Evolutionary conservation across 2,113 vertebrate genomes (phyloP), one percentile per base, ranked within the genome.

Genomic region (Mus spicilegus): DNA sequence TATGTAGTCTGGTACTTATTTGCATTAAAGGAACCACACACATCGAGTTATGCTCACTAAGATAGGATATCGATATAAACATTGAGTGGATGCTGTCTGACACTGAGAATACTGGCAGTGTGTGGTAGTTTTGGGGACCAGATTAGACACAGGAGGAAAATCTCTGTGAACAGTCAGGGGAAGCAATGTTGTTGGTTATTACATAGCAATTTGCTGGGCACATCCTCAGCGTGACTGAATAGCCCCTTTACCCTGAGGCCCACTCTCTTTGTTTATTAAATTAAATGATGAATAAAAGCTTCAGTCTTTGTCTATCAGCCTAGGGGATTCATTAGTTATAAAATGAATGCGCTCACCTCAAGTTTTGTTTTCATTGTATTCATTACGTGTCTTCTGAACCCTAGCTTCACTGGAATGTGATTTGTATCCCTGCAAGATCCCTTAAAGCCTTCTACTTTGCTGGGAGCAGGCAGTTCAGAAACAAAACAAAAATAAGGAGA

Each of bases 281-380:
- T 98, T 98, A 96, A 98, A 97, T 95, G 95, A 98, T 97, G 96
- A 97, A 98, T 96, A 97, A 97, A 96, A 98, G 82, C 92, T 96
- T 96, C 92, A 76, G 67, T 96, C 92, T 97, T 98, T 96, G 93
- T 93, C 97, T 98, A 96, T 95, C 93, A 97, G 95, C 97, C 97
- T 97, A 92, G 63, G 91, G 95, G 98, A 98, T 97, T 98, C 97
- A 98, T 98, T 98, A 98, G 96, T 97, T 97, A 97, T 97, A 97
- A 97, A 98, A 97, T 96, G 92, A 98, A 96, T 98, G 96, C 93
- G 96, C 93, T 98, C 97, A 97, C 96, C 96, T 98, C 96, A 94
- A 97, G 95, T 96, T 97, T 93, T 87, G 94, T 97, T 98, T 98
- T 97, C 97, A 97, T 90, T 97, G 94, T 97, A 95, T 98, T 97